Base-by-base conservation (phyloP, 2,797 vertebrate species). In the Tiaroga cobitis region DNA sequence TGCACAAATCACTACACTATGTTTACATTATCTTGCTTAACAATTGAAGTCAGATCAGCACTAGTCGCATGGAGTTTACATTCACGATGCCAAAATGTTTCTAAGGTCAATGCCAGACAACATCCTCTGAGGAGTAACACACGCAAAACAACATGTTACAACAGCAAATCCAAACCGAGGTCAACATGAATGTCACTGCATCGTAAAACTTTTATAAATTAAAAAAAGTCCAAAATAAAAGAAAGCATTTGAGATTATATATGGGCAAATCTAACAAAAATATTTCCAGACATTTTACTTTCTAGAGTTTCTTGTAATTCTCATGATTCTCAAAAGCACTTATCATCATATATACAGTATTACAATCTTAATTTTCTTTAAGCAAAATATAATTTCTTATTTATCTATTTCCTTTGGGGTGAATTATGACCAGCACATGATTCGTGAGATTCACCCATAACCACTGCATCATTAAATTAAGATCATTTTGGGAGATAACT, bases 71-170 rank as follows among this genome's bases (percentile, higher is more conserved):
- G 16, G 63, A 39, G 74, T 75, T 80, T 80, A 85, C 80, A 89
- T 87, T 85, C 78, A 82, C 34, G n/a, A 88, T 82, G 65, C 76
- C 72, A 81, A 21, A 69, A 51, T 81, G 74, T 29, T 79, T 54
- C 39, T 32, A 49, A 24, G 3, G 5, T 37, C 74, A n/a, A 8
- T 24, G 32, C 43, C 32, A 75, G 4, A 74, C 24, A 8, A 34
- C 46, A 34, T 46, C 11, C 43, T 51, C 18, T 32, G 26, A 85
- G 13, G 65, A 73, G 26, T 18, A 39, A 74, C 21, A 39, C 19
- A 49, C 2, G 4, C n/a, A n/a, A 76, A 76, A n/a, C 26, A 74
- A 56, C 10, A 41, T 41, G 10, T 63, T 32, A 63, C 18, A 61
- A 43, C 18, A 29, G 37, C 29, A 63, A 67, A 75, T n/a, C 34